Evolutionary conservation across 2,797 vertebrate genomes (phyloP).

Genomic region (Malurus splendens): DNA sequence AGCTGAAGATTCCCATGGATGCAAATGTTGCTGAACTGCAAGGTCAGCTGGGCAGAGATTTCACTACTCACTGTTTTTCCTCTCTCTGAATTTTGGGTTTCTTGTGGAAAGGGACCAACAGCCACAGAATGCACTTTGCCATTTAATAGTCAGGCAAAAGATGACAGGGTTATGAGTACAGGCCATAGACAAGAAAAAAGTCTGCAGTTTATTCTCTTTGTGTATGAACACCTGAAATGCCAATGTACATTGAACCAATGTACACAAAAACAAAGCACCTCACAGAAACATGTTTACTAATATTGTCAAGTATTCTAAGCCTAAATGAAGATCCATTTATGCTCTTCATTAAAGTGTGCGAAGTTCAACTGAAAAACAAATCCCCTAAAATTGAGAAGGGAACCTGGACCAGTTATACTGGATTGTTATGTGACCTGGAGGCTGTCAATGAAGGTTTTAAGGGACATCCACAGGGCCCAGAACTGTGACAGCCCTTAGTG

Average conservation of each 20-base stretch:
- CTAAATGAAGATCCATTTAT: not conserved
- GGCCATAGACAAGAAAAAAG: not conserved
- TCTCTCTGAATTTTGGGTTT: not conserved
- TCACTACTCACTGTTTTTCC: not conserved
- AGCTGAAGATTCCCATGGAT: not conserved
- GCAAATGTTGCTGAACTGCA: not conserved
- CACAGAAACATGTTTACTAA: not conserved
- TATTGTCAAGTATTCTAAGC: not conserved
- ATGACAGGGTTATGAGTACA: not conserved
- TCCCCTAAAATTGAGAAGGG: not conserved
- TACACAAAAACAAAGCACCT: not conserved
- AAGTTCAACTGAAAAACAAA: not conserved
- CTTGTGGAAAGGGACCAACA: not conserved
- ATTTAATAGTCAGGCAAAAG: not conserved
- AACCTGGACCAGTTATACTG: not conserved
- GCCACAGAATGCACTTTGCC: not conserved
- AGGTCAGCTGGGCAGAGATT: not conserved
- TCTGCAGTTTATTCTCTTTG: not conserved
- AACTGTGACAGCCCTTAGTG: not conserved
- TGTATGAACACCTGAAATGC: not conserved
- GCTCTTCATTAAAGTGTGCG: not conserved
- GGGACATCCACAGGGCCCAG: not conserved
- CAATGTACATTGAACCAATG: not conserved
- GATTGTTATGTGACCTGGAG: not conserved
- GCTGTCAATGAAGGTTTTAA: not conserved